Evolutionary conservation across 2,113 vertebrate species (phyloP), one percentile per base, ranked within the genome.

Genomic region (Psephotus haematonotus): DNA sequence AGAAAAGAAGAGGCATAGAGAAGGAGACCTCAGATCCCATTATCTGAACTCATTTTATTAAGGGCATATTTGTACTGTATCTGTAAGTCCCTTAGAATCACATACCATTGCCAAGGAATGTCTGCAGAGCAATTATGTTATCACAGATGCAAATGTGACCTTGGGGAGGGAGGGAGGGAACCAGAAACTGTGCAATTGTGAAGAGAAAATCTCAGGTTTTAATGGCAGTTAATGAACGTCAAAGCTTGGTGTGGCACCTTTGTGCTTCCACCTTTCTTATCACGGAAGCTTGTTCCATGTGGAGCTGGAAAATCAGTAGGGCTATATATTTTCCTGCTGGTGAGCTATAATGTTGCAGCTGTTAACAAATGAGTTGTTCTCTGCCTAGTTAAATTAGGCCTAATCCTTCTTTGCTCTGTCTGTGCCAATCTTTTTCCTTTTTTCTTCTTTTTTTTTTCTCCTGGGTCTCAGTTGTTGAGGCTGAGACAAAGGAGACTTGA

Each of bases 31-130:
- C 89, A 85, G 35, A 72, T 95, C 72, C 92, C 90, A 97, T 81
- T 92, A 93, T 95, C 90, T 89, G 89, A 95, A 94, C 78, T 96
- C 49, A 77, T 96, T 96, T 90, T 96, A 95, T 91, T 95, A 91
- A 90, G 89, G 91, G 41, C 55, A 88, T 92, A 88, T 95, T 93
- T 96, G 90, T 91, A 79, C 75, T 50, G 90, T 88, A 89, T 95
- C 96, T 95, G 85, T 90, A 93, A 94, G 94, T 96, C 94, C 86
- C 86, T 96, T 68, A 79, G 83, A 97, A 89, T 97, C 7, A 7
- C 82, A 91, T 88, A 37, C 67, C 80, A 49, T 86, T 82, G 83
- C 88, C 0, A 7, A 88, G 75, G 53, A 96, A 74, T 13, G 62
- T 90, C 92, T 96, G 81, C 81, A 95, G 86, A 92, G 90, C 81